Base-by-base conservation (phyloP, 2,888 invertebrate genomes). In the Lithophane ornitopus region DNA sequence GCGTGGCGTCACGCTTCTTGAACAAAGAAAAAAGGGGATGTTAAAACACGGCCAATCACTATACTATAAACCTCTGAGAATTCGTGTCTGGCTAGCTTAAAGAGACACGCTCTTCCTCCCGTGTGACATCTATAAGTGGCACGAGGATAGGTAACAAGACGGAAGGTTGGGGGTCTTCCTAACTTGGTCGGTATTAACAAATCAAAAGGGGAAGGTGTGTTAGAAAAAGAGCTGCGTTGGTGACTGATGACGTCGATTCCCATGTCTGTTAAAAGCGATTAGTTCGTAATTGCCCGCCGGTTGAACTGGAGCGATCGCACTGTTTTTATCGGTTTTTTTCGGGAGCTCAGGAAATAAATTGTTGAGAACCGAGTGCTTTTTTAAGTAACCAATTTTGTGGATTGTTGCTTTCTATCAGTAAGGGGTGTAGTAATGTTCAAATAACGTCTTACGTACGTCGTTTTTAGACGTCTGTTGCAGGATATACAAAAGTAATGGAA, bases 1-100 rank as follows among this genome's bases (percentile, higher is more conserved):
- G 95, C 94, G 94, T 94, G 94, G 93, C 92, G 96, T 93, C 92
- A 94, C 95, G 96, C 92, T 94, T 88, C 91, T 90, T 95, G 94
- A 92, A 93, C 95, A 95, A 94, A 94, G 94, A 93, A 95, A 94
- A 81, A 94, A 94, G 93, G 94, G 94, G 94, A 92, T 93, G 91
- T 90, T 90, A 89, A 91, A 92, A 91, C 90, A 91, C 91, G 92
- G 89, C 90, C 91, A 91, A 92, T 93, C 91, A 93, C 91, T 92
- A 88, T 90, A 90, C 90, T 91, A 91, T 90, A 89, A 89, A 72
- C 91, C 91, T 90, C 92, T 92, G 93, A 91, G 94, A 94, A 94
- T 91, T 91, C 85, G 83, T 80, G 88, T 91, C 88, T 90, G 87
- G 71, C 94, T 91, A 92, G 80, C 85, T 68, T 92, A 91, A 88